These are phyloP conservation scores for Lanius collurio DNA, from an alignment of 2,113 vertebrate genomes.

Conservation along the genomic window DNA sequence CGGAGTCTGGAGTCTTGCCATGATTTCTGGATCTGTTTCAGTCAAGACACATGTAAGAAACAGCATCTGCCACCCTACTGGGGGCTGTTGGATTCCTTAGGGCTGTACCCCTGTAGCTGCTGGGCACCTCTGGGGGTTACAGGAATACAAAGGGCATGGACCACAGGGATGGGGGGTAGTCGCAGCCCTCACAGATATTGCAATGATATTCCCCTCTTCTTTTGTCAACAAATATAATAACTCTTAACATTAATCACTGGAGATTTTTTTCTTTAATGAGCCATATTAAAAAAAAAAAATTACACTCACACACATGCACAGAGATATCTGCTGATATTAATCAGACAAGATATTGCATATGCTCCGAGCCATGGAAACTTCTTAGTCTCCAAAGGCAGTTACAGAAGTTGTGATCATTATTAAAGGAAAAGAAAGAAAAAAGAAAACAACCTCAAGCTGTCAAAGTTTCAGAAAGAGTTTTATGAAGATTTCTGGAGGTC, in stretches of 20 bases:
- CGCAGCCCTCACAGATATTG: background rate
- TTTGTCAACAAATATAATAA: background rate
- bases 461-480: background rate
- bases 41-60: background rate
- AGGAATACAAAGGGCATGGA: rapidly evolving
- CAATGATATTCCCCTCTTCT: background rate
- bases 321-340: background rate
- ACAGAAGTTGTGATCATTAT: background rate
- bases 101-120: background rate
- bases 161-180: background rate
- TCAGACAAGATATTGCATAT: conserved; percentile 8
- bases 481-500: background rate
- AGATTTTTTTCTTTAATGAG: background rate
- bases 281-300: background rate
- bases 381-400: conserved; percentile 3
- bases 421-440: background rate
- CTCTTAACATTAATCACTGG: background rate
- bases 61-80: background rate
- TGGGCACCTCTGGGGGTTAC: background rate
- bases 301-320: background rate
- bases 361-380: background rate
- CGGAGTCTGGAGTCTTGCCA: background rate
- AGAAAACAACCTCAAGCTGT: background rate
- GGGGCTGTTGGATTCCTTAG: background rate
- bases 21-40: background rate